Conservation (phyloP, 2,113 vertebrate species). For the Helogale parvula region DNA sequence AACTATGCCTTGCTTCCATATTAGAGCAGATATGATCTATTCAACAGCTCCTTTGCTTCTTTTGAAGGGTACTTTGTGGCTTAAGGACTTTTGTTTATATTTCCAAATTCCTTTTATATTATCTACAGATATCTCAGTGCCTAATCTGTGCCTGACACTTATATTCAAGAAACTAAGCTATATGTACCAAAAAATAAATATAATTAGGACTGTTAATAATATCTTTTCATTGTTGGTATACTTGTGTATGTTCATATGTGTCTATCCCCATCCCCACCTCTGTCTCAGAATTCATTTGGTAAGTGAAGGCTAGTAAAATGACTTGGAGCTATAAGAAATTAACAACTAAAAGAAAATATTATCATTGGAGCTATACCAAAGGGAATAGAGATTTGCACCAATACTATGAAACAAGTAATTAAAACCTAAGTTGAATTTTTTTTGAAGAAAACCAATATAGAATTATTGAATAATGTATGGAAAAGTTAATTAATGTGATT, state of each 20-base stretch:
- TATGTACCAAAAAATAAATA: background rate
- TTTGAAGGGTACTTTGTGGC: background rate
- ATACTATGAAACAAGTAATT: slow-evolving; percentile 39
- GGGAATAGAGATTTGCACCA: background rate
- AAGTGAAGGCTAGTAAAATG: slow-evolving; percentile 40
- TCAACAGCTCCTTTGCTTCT: background rate
- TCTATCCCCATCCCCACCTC: background rate
- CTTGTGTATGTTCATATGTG: background rate
- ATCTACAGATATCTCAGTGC: background rate
- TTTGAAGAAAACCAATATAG: slow-evolving; percentile 32
- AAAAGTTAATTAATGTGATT: slow-evolving; percentile 43
- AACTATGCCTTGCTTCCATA: background rate
- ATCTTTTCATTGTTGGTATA: background rate
- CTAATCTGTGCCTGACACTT: background rate
- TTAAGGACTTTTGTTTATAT: background rate
- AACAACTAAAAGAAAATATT: slow-evolving; percentile 42
- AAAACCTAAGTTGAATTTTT: slow-evolving; percentile 22
- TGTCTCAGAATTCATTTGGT: slow-evolving; percentile 23
- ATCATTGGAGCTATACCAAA: background rate
- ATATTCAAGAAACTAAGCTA: background rate
- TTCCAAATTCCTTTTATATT: background rate
- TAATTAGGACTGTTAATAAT: background rate
- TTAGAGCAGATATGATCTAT: background rate
- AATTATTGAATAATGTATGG: slow-evolving; percentile 39
- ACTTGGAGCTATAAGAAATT: slow-evolving; percentile 8